phyloP scores from a whole-genome alignment of 2,888 invertebrate genomes.

The Rhagonycha fulva region DNA sequence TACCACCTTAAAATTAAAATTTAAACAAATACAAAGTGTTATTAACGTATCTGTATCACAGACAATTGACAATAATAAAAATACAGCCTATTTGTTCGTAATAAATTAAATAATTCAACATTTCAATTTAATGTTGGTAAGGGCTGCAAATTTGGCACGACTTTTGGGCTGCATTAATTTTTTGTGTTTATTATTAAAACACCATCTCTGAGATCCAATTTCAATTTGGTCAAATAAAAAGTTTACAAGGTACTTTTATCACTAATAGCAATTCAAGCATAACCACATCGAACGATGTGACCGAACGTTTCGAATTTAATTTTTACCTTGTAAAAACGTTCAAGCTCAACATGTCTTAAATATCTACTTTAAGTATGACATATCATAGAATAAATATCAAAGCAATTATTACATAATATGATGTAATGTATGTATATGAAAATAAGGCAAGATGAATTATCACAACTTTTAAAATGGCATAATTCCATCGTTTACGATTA shows the following conservation, averaged over 20 bases:
- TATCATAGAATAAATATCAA: not conserved
- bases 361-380: not conserved
- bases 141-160: slow-evolving; percentile 9
- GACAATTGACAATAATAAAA: not conserved
- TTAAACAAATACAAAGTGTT: not conserved
- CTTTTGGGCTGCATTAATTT: slow-evolving; percentile 7
- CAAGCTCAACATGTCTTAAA: not conserved
- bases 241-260: slow-evolving; percentile 17
- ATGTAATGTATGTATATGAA: not conserved
- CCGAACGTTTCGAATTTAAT: not conserved
- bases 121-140: not conserved
- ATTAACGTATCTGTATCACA: slow-evolving; percentile 2
- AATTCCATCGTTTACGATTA: not conserved
- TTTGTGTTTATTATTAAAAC: slow-evolving; percentile 4
- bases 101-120: not conserved
- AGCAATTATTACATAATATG: not conserved
- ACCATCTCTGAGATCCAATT: slow-evolving; percentile 22
- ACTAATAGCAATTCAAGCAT: slow-evolving; percentile 1
- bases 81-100: not conserved
- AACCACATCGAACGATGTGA: not conserved
- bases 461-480: not conserved
- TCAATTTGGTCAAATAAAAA: slow-evolving; percentile 20
- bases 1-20: not conserved
- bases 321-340: not conserved
- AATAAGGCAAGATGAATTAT: slow-evolving; percentile 13